These are phyloP conservation scores for Nudaria mundana DNA, from an alignment of 2,888 invertebrate genomes.

Conservation along the genomic window DNA sequence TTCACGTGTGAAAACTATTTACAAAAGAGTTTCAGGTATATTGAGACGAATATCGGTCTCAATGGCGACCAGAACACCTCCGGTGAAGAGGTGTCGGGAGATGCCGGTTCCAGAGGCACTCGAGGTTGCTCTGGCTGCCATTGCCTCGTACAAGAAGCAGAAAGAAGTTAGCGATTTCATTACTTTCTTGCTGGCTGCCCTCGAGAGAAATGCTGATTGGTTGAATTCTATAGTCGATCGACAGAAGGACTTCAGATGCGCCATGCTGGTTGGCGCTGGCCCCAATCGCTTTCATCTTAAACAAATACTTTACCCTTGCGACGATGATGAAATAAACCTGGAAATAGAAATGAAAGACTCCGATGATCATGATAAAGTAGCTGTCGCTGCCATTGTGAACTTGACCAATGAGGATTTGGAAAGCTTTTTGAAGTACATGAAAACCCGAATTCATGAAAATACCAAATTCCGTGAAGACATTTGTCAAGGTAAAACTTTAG, in stretches of 20 bases:
- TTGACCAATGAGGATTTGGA: constrained; percentile 54
- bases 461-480: constrained; percentile 54
- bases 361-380: constrained; percentile 68
- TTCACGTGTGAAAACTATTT: constrained; percentile 41
- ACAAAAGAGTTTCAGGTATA: constrained; percentile 46
- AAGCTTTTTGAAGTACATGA: constrained; percentile 55
- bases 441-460: constrained; percentile 56
- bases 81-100: constrained; percentile 41
- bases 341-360: constrained; percentile 66
- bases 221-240: constrained; percentile 56
- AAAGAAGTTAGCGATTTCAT: constrained; percentile 67
- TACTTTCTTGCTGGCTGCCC: constrained; percentile 54
- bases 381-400: constrained; percentile 60
- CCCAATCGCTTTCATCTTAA: constrained; percentile 68
- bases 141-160: constrained; percentile 61
- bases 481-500: constrained; percentile 59
- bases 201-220: constrained; percentile 64
- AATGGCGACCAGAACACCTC: constrained; percentile 45
- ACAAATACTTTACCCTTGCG: constrained; percentile 65
- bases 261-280: constrained; percentile 63
- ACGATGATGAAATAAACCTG: constrained; percentile 50
- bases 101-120: constrained; percentile 41
- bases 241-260: constrained; percentile 62
- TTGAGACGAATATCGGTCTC: constrained; percentile 36
- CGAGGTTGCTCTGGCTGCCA: constrained; percentile 65